A percentile compares a stretch with the other conserved stretches of the same genome.
Conservation (phyloP, 2,113 vertebrate genomes). For the Elachura formosa region DNA sequence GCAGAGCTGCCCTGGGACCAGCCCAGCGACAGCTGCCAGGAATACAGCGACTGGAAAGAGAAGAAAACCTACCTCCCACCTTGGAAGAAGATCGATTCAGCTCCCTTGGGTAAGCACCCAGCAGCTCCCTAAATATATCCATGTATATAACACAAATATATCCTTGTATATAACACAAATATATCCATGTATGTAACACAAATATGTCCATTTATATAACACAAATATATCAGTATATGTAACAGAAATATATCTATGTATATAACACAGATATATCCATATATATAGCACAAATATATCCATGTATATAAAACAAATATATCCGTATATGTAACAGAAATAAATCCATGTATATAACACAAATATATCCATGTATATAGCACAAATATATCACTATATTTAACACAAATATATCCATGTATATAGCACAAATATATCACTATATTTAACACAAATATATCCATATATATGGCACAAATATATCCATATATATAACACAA, state of each 20-base stretch:
- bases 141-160: background rate
- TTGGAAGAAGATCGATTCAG: constrained; percentile 93
- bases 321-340: background rate
- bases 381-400: too few relatives aligned
- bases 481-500: background rate
- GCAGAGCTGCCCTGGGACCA: constrained; percentile 97
- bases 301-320: background rate
- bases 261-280: too few relatives aligned
- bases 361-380: fast-evolving
- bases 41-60: constrained; percentile 93
- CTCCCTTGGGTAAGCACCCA: constrained; percentile 63
- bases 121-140: background rate
- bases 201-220: background rate
- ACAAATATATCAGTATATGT: too few relatives aligned
- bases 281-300: too few relatives aligned
- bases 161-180: background rate
- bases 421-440: too few relatives aligned
- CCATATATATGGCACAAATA: too few relatives aligned
- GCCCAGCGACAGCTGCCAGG: constrained; percentile 89
- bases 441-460: too few relatives aligned
- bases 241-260: too few relatives aligned
- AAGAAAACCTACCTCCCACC: constrained; percentile 89
- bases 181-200: background rate
- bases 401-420: fast-evolving
- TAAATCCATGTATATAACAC: fast-evolving